Base-by-base conservation (phyloP, 2,797 vertebrate genomes). In the Microcaecilia unicolor region DNA sequence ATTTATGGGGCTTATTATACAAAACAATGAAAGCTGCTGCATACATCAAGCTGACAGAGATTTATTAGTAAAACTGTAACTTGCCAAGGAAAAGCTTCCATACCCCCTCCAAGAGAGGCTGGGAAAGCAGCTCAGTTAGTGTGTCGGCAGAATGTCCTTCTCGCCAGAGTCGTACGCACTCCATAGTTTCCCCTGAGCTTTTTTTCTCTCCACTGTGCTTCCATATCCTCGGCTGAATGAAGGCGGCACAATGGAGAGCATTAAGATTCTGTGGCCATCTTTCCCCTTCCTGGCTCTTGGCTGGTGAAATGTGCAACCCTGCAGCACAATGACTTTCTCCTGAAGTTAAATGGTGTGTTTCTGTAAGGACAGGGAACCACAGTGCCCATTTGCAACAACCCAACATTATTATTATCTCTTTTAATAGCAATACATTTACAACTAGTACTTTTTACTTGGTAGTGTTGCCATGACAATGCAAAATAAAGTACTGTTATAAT, bases 41-140 rank as follows among this genome's bases (percentile, higher is more conserved):
- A 51, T 39, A 34, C 51, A 51, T 51, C 41, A 51, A 28, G n/a
- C 35, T 44, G 48, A 35, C 48, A 44, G 34, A 32, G 46, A 36
- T 43, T 31, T 28, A 49, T 33, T 23, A 21, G 34, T 19, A 37
- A 17, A 37, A 23, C 18, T 27, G 23, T 31, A 44, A 35, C 18
- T 39, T 39, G 36, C 35, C 27, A 40, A 38, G 28, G n/a, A 44
- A 39, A 31, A 44, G 35, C 31, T 39, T 31, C 16, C n/a, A n/a
- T n/a, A n/a, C n/a, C n/a, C n/a, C n/a, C n/a, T n/a, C n/a, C 22
- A 29, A n/a, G n/a, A n/a, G n/a, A n/a, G n/a, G n/a, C n/a, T n/a
- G n/a, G n/a, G n/a, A n/a, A n/a, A n/a, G n/a, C n/a, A n/a, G n/a
- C n/a, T n/a, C n/a, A n/a, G n/a, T n/a, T n/a, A n/a, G n/a, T n/a